Percentiles rank a stretch among this genome's conserved stretches.
Evolutionary conservation across 2,797 vertebrate species (phyloP).

Genomic region (Muraenolepis orangiensis): DNA sequence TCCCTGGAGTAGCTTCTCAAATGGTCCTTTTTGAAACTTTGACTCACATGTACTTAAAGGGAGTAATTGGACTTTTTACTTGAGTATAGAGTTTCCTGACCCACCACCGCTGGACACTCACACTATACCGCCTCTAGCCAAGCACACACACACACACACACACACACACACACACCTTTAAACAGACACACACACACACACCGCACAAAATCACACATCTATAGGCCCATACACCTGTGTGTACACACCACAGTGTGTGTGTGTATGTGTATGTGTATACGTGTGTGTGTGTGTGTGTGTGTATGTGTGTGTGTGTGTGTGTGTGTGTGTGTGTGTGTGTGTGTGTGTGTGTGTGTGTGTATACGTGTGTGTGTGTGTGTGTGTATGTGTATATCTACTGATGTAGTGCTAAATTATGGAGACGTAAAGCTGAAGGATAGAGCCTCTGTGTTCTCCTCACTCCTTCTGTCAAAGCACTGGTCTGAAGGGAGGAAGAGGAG

Average conservation of each 20-base stretch:
- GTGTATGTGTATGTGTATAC: too few species aligned
- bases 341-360: too few species aligned
- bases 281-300: too few species aligned
- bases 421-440: constrained; percentile 66
- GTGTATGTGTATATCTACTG: constrained; percentile 50
- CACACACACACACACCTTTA: constrained; percentile 45
- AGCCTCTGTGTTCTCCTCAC: constrained; percentile 58
- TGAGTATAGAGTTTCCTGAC: too few species aligned
- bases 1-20: too few species aligned
- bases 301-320: constrained; percentile 29
- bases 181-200: constrained; percentile 40
- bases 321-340: constrained; percentile 20
- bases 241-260: too few species aligned
- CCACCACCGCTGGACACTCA: too few species aligned
- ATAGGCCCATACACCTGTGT: not conserved
- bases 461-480: constrained; percentile 60
- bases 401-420: constrained; percentile 72
- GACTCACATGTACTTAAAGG: too few species aligned
- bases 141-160: constrained; percentile 43
- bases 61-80: too few species aligned
- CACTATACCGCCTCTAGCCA: constrained; percentile 61
- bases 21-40: too few species aligned
- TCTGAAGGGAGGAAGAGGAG: not conserved
- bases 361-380: too few species aligned
- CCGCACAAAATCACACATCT: constrained; percentile 45